Evolutionary conservation across 2,888 invertebrate species (phyloP), one percentile per base, ranked within the genome.

Genomic region (Phlogophora meticulosa): DNA sequence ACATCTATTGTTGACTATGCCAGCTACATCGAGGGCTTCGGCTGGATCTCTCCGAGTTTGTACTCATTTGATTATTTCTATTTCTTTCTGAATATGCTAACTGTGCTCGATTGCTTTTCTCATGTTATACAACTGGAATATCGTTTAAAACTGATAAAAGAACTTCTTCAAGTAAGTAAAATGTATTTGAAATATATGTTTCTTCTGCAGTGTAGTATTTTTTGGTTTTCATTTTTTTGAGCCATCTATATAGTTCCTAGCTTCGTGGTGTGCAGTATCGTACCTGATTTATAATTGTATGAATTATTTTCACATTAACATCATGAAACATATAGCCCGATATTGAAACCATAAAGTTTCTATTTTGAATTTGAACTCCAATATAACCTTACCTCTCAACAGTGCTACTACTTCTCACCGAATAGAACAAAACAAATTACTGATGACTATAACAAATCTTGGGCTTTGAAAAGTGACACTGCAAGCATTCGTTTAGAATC

Each of bases 91-190:
- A 85, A 75, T 52, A 59, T 63, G 32, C 42, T 86, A 7, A 72
- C 77, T 4, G 24, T 71, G 1, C 28, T 84, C 13, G 84, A 86
- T 2, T 43, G 63, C 13, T 32, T 72, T 2, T 66, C 79, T 34
- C 81, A 85, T 53, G 59, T 86, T 0, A 61, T 84, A 7, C 86
- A 85, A 49, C 58, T 86, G 17, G 76, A 85, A 43, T 78, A 69
- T 52, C 77, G 84, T 48, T 59, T 84, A 2, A 82, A 72, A 66
- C 49, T 45, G 43, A 59, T 78, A 7, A 51, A 17, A 17, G 42
- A 64, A 38, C 60, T 76, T n/a, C 43, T 80, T 15, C 42, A 71
- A 49, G 79, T 75, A 58, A 11, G n/a, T n/a, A n/a, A n/a, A n/a
- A n/a, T n/a, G 53, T 51, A n/a, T n/a, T n/a, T n/a, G n/a, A n/a